phyloP scores from a whole-genome alignment of 1,140 invertebrate genomes.

The Hetaerina americana region DNA sequence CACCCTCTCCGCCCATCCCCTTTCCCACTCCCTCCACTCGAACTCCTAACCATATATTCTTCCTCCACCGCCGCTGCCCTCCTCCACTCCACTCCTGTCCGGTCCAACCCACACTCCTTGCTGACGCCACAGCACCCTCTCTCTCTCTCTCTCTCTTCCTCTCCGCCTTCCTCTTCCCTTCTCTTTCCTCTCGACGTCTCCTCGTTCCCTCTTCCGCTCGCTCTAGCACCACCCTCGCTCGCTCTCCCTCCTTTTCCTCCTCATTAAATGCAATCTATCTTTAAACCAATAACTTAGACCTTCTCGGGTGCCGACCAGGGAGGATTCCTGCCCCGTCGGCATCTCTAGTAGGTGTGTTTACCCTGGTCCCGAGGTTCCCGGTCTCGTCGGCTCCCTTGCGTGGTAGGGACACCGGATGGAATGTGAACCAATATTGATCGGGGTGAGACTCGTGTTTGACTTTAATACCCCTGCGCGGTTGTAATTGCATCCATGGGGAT shows the following conservation, averaged over 20 bases:
- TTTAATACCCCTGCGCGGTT: no score
- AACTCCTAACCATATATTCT: no score
- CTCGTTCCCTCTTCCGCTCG: neutral
- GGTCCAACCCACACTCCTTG: neutral
- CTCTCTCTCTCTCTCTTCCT: neutral
- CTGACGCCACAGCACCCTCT: neutral
- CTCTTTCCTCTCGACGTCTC: neutral
- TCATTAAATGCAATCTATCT: neutral
- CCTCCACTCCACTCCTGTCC: neutral
- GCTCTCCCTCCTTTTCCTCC: neutral
- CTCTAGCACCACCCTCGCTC: neutral
- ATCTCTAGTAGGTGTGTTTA: neutral
- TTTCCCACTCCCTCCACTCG: neutral
- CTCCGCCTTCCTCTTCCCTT: neutral
- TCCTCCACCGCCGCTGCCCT: neutral
- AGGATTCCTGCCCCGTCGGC: neutral
- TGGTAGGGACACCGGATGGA: no score
- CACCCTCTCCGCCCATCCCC: neutral
- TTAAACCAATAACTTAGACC: neutral
- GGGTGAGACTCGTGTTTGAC: no score
- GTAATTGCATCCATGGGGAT: no score
- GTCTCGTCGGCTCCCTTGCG: no score
- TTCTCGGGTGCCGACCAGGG: neutral
- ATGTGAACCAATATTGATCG: no score
- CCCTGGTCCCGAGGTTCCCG: neutral